Evolutionary conservation across 2,113 vertebrate genomes (phyloP), one percentile per base, ranked within the genome.

Genomic region (Pachycephala philippinensis): DNA sequence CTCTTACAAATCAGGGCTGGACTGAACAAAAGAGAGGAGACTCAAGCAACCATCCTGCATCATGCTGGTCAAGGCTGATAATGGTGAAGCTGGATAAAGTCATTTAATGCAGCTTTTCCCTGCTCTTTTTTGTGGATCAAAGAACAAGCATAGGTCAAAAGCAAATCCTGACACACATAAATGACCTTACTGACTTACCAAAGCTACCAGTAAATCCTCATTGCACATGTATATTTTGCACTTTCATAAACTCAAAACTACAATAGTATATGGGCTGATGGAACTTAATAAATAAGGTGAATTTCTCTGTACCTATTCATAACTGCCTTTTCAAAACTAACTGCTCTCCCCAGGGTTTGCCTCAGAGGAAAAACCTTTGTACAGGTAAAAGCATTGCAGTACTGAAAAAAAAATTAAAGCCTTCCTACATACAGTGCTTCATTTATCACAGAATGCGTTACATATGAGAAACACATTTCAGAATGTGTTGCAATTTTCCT

Each of bases 21-120:
- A 61, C 37, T 39, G 16, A 68, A 53, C 21, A 60, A 74, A 69
- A 87, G 33, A 26, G 15, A 10, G 35, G 31, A 71, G 23, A 69
- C 68, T 49, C 28, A 57, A 78, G 10, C 35, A 68, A 79, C 33
- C 42, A 68, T 13, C 28, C 78, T 87, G 61, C 65, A 81, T 44
- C 0, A 0, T 5, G 37, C 0, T 69, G 33, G 14, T 40, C 80
- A 66, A 81, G 45, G 49, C 13, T 65, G 75, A 20, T 10, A 57
- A 65, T 12, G 17, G 15, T 59, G 52, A 78, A 69, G 70, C 49
- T 40, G n/a, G 33, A 47, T 39, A 63, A 84, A 81, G 76, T 26
- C 0, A 71, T 33, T 63, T 33, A 33, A 70, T 11, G 20, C 11
- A 50, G 39, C 64, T 79, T 68, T 53, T n/a, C 53, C 49, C n/a